Conservation (phyloP, 2,888 invertebrate genomes). For the Hypomecis punctinalis region DNA sequence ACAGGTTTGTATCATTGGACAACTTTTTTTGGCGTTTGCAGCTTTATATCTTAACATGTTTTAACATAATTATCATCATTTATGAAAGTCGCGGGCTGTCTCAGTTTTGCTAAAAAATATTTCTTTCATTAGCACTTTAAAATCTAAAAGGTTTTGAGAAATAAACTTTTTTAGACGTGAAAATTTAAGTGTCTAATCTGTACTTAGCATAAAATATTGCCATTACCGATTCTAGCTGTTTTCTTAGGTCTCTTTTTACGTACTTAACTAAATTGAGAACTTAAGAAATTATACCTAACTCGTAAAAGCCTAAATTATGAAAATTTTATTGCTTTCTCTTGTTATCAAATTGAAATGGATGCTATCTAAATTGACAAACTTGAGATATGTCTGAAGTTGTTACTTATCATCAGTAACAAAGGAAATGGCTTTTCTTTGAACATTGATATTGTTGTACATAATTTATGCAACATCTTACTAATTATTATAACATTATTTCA, state of each 20-base stretch:
- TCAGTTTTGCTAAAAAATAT: background rate
- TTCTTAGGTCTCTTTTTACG: background rate
- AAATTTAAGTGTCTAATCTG: constrained; percentile 5
- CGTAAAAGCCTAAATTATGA: background rate
- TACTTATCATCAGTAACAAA: background rate
- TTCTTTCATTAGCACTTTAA: background rate
- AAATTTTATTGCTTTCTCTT: background rate
- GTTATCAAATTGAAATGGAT: constrained; percentile 4
- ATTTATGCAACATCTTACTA: too few species aligned
- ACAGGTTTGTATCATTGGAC: constrained; percentile 30
- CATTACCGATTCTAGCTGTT: background rate
- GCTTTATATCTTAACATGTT: constrained; percentile 9
- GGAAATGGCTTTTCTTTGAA: background rate
- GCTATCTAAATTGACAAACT: constrained; percentile 4
- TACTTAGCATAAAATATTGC: background rate
- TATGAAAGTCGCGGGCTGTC: background rate
- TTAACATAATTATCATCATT: constrained; percentile 5
- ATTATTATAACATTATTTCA: too few species aligned
- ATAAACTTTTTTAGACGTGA: background rate
- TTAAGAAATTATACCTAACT: background rate
- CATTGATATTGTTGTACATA: too few species aligned
- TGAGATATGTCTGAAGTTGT: background rate
- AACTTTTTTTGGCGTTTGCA: constrained; percentile 30
- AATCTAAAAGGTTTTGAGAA: background rate
- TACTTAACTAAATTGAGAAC: background rate